Base-by-base conservation (phyloP, 2,113 vertebrate species). In the Clarias magur region DNA sequence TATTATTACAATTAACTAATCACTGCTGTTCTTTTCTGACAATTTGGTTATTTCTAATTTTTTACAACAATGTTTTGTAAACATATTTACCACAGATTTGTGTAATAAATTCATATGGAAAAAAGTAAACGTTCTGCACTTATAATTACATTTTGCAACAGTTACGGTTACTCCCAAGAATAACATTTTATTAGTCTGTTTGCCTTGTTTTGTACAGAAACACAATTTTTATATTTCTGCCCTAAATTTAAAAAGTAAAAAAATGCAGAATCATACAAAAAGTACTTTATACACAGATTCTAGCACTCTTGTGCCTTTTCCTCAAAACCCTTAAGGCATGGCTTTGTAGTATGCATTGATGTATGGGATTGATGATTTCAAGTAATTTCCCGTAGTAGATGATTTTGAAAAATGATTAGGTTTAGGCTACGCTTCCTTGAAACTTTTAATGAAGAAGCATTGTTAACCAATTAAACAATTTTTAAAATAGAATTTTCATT, bases 31-130 rank as follows among this genome's bases (percentile, higher is more conserved):
- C 34, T 53, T 65, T 78, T 78, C 34, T 63, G 59, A 38, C 19
- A 34, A 85, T 23, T 15, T 62, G 48, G 38, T 85, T 78, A 48
- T 62, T 23, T 75, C 12, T 62, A n/a, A 21, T 7, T 73, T 48
- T 21, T 75, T 23, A 53, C 13, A 1, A n/a, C 17, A 27, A 63
- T 48, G 56, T n/a, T 48, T 62, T 73, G 54, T 84, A 84, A 75
- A n/a, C 34, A 84, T 12, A 60, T 63, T 85, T 11, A 75, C 25
- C 2, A 53, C 12, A 12, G 13, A 10, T 84, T 60, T 48, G 25
- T 79, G 25, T 65, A 67, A 79, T 79, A 56, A 27, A 85, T n/a
- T 75, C 10, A 38, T 85, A 8, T 53, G 11, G 11, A 76, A 78
- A 1, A 63, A n/a, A 13, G 67, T 25, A 48, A 85, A 78, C 7